These are phyloP conservation scores for Fregetta grallaria DNA, from an alignment of 2,113 vertebrate species.

Conservation along the genomic window DNA sequence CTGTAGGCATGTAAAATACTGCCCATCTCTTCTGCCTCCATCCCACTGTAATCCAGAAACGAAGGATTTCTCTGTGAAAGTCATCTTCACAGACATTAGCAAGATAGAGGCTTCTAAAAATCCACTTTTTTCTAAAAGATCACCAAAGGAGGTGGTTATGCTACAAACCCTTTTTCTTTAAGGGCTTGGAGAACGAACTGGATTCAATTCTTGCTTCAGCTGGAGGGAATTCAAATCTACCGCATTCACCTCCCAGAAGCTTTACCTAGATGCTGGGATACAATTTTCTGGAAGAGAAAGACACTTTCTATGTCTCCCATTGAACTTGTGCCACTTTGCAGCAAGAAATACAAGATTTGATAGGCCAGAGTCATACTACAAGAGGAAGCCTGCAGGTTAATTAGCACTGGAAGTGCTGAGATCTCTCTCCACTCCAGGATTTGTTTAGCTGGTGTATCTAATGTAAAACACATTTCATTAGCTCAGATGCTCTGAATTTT, in stretches of 20 bases:
- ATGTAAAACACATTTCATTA: conserved; percentile 27
- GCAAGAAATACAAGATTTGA: conserved; percentile 3
- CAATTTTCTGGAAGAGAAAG: neutral
- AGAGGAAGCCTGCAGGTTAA: conserved; percentile 26
- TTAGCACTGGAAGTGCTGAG: conserved; percentile 22
- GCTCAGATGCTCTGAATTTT: neutral
- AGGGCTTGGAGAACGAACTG: neutral
- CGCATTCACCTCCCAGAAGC: neutral
- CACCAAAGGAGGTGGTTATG: neutral
- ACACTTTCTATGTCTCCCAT: neutral
- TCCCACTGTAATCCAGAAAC: neutral
- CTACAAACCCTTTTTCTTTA: neutral
- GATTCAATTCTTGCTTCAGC: neutral
- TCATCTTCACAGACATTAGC: neutral
- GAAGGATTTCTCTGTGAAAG: neutral
- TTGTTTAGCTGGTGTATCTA: conserved; percentile 14
- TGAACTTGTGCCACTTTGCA: neutral
- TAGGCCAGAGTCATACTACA: neutral
- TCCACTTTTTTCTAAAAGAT: neutral
- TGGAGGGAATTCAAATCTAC: neutral
- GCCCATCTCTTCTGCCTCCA: neutral
- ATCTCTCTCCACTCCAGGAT: neutral
- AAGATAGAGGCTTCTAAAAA: neutral
- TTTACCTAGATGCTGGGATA: neutral
- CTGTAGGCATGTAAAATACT: neutral